A percentile compares a stretch with the other conserved stretches of the same genome.
phyloP scores from a whole-genome alignment of 2,113 vertebrate genomes.

The Uria lomvia region DNA sequence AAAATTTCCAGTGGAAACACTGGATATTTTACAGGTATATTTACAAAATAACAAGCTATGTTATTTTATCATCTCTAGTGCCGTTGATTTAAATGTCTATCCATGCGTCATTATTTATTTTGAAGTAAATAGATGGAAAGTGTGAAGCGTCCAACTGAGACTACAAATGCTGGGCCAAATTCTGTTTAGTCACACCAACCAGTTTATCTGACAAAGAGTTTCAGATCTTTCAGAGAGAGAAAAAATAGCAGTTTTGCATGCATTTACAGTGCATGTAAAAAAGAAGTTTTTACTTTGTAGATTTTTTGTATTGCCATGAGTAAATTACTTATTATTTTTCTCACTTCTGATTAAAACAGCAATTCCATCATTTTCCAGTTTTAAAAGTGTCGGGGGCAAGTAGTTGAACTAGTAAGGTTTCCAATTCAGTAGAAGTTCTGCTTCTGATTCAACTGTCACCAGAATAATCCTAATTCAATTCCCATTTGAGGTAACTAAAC shows the following conservation, averaged over 20 bases:
- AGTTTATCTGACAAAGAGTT: neutral
- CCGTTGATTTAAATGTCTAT: neutral
- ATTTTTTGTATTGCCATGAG: neutral
- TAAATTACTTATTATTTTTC: neutral
- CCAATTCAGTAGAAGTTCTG: neutral
- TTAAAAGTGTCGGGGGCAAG: neutral
- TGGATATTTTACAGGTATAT: too few relatives aligned
- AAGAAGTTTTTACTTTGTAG: rapidly evolving
- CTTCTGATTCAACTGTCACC: neutral
- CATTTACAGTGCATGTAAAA: neutral
- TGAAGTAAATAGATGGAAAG: neutral
- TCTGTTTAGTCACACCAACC: neutral
- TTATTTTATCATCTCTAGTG: neutral
- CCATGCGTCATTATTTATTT: neutral
- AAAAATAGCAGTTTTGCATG: neutral
- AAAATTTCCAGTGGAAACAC: neutral
- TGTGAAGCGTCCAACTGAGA: neutral
- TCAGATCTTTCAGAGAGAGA: neutral
- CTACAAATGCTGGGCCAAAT: neutral
- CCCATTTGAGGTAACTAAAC: neutral
- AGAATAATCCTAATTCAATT: neutral
- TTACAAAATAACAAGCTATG: neutral
- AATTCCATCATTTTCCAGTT: neutral
- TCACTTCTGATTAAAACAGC: neutral
- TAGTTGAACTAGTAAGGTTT: neutral